Base-by-base conservation (phyloP, 1,140 invertebrate genomes). In the Polypedilum vanderplanki region DNA sequence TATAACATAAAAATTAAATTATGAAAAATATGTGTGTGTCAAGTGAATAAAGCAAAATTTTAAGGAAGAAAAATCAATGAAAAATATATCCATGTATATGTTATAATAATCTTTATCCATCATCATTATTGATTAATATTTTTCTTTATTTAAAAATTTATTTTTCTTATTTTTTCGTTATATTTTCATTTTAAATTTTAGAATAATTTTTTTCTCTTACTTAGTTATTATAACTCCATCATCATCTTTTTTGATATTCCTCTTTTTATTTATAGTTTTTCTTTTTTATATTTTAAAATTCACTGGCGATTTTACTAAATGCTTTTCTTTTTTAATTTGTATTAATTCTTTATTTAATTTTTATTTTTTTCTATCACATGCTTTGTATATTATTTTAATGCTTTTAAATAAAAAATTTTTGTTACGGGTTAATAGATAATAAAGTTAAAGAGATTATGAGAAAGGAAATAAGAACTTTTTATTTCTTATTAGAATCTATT, bases 151-250 rank as follows among this genome's bases (percentile, higher is more conserved):
- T 73, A 40, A 73, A 73, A 40, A 24, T 22, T 24, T 73, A 33
- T 40, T 73, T 73, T 73, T 73, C 22, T 67, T 67, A 67, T 67
- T 70, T 70, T 70, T 73, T 24, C 33, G n/a, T 73, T 40, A 15
- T 24, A 24, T 24, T 40, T 24, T n/a, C n/a, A 17, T 73, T 73
- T n/a, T 40, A n/a, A 73, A 22, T 17, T 22, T 73, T 73, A 33
- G 67, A 22, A 73, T 73, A 20, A 12, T 22, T 22, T 64, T 64
- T 15, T 64, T 64, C 8, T 64, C 3, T 64, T 3, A n/a, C 8
- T 73, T 33, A 22, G 17, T 73, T 73, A 20, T 33, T 22, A 33
- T 33, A 73, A 22, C 67, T 22, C 8, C 67, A 64, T 64, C 57
- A 18, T 33, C 24, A 3, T 33, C 8, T 20, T 22, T 18, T 70